Percentiles rank a stretch among this genome's conserved stretches.
phyloP scores from a whole-genome alignment of 2,797 vertebrate species.

The Odontamblyopus lacepedii region DNA sequence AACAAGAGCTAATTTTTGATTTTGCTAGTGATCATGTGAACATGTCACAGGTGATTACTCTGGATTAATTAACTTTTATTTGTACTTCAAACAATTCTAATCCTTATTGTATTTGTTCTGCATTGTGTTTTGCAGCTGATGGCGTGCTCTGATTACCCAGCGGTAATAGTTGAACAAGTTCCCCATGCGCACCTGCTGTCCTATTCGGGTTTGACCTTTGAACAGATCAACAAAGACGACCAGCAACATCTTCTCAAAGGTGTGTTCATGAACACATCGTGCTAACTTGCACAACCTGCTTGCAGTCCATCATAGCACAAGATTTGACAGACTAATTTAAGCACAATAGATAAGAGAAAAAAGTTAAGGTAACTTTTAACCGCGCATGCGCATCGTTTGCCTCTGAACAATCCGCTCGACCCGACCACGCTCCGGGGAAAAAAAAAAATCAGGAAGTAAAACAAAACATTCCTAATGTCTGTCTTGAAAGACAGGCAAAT shows the following conservation, averaged over 20 bases:
- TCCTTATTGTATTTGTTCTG: slow-evolving; percentile 1
- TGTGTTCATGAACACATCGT: slow-evolving; percentile 49
- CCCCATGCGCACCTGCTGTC: slow-evolving; percentile 87
- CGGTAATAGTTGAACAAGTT: slow-evolving; percentile 92
- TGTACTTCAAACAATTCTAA: neutral
- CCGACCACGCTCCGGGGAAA: slow-evolving; percentile 52
- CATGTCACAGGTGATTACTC: slow-evolving; percentile 85
- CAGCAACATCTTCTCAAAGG: slow-evolving; percentile 87
- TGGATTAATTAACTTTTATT: neutral
- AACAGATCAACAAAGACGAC: slow-evolving; percentile 81
- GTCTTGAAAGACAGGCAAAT: slow-evolving; percentile 34
- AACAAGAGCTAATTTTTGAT: slow-evolving; percentile 92
- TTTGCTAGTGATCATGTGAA: slow-evolving; percentile 92
- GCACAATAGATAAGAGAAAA: neutral
- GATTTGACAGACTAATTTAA: neutral
- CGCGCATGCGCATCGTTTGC: slow-evolving; percentile 49
- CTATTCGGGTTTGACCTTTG: slow-evolving; percentile 81
- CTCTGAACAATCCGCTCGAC: slow-evolving; percentile 15
- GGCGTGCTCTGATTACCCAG: slow-evolving; percentile 85
- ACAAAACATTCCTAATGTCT: slow-evolving; percentile 66
- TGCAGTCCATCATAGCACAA: neutral
- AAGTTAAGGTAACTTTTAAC: neutral
- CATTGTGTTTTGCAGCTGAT: slow-evolving; percentile 78
- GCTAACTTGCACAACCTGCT: neutral
- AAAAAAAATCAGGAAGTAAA: slow-evolving; percentile 74